Base-by-base conservation (phyloP, 2,888 invertebrate genomes). In the Brenthis hecate region DNA sequence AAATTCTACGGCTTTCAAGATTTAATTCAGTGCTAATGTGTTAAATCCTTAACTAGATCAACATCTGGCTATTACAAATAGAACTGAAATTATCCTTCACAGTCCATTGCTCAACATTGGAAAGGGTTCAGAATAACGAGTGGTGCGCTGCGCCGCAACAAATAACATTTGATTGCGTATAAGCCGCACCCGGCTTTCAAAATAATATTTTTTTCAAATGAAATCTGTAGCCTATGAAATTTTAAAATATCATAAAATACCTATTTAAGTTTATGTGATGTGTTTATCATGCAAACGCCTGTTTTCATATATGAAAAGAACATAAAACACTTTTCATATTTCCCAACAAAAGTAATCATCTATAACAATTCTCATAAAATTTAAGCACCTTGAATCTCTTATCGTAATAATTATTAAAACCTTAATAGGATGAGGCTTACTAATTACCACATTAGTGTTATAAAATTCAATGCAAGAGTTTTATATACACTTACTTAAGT, bases 51-150 rank as follows among this genome's bases (percentile, higher is more conserved):
- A 56, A 67, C 50, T 56, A 51, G 61, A 62, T 13, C 67, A 72
- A 47, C 64, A 67, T 65, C 60, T 66, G 57, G 68, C 50, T 36
- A 48, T 62, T 63, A 50, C 56, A 71, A 66, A 63, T 69, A 61
- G 48, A 48, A 16, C 54, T 65, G 13, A 66, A 73, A 63, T 70
- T 66, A 70, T 70, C 70, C 70, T 70, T 71, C 71, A 56, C 28
- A 13, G 65, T 57, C 56, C 28, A 67, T 74, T 74, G 67, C 70
- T 60, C 68, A 74, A 74, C 56, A 74, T 70, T 73, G 56, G 74
- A 73, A 74, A 74, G 73, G 74, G 74, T 68, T 63, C 57, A 54
- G 67, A 54, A 65, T 63, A 65, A 62, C 43, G 14, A 56, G 60
- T 63, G 61, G 50, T 60, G 53, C 47, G 55, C 58, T 53, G 48